Percentiles rank a stretch among this genome's conserved stretches.
Conservation (phyloP, 2,888 invertebrate genomes). For the Phania funesta region DNA sequence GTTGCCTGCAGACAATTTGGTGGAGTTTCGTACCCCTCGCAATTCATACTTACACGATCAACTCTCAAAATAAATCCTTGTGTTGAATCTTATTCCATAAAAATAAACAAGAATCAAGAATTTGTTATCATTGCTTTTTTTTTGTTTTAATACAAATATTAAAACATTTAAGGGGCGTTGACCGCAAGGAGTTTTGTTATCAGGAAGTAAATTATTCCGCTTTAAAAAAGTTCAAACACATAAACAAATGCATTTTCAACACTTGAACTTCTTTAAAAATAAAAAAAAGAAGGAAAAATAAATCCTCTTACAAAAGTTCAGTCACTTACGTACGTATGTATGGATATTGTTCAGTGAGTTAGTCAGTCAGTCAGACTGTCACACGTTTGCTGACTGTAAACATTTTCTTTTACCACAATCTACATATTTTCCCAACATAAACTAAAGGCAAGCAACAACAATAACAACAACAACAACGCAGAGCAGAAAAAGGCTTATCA, state of each 20-base stretch:
- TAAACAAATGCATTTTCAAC: conserved; percentile 17
- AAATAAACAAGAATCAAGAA: neutral
- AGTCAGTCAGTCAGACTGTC: neutral
- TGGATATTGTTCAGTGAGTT: conserved; percentile 23
- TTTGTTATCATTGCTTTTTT: conserved; percentile 22
- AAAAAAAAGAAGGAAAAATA: conserved; percentile 23
- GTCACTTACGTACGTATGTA: conserved; percentile 54
- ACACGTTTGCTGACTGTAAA: neutral
- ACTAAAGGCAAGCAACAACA: conserved; percentile 21
- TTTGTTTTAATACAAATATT: conserved; percentile 3
- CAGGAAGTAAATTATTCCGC: conserved; percentile 51
- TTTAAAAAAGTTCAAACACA: conserved; percentile 7
- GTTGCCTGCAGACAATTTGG: too few relatives aligned
- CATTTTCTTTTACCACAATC: conserved; percentile 53
- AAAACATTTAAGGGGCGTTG: conserved; percentile 28
- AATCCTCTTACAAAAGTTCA: conserved; percentile 64
- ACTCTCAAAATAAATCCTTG: neutral
- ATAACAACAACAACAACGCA: neutral
- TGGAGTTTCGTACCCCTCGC: too few relatives aligned
- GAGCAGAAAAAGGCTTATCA: conserved; percentile 46
- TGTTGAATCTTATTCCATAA: neutral
- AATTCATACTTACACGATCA: too few relatives aligned
- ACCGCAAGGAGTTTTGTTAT: conserved; percentile 51
- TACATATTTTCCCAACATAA: conserved; percentile 63
- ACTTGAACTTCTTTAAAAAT: conserved; percentile 39